phyloP scores from a whole-genome alignment of 2,888 invertebrate genomes.

The Ptychoptera albimana region DNA sequence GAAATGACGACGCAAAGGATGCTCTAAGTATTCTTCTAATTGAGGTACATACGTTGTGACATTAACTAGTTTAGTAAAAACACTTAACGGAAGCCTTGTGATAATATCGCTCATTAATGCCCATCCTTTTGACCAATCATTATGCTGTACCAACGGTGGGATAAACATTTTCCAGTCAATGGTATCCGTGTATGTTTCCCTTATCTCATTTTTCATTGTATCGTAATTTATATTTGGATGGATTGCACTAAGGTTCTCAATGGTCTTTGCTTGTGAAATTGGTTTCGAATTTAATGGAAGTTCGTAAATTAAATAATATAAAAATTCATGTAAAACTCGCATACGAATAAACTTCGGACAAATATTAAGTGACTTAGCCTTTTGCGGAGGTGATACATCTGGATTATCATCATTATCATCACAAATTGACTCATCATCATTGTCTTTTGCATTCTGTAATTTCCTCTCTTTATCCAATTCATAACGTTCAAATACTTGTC shows the following conservation, averaged over 20 bases:
- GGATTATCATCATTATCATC: too few relatives aligned
- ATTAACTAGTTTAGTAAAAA: conserved; percentile 51
- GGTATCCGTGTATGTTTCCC: conserved; percentile 33
- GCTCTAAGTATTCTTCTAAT: conserved; percentile 39
- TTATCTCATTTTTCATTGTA: conserved; percentile 31
- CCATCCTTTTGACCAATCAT: conserved; percentile 48
- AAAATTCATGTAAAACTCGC: conserved; percentile 45
- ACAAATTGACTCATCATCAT: background rate
- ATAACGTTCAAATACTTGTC: background rate
- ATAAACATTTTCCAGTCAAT: conserved; percentile 58
- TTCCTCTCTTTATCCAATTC: background rate
- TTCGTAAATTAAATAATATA: conserved; percentile 52
- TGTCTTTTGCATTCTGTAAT: background rate
- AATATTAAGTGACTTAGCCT: conserved; percentile 10
- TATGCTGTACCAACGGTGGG: conserved; percentile 43
- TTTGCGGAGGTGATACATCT: conserved; percentile 22
- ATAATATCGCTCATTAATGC: conserved; percentile 50
- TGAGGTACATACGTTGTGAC: conserved; percentile 39
- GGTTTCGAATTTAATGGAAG: conserved; percentile 27
- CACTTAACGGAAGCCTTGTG: conserved; percentile 48
- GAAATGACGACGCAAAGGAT: conserved; percentile 49
- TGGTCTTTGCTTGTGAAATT: conserved; percentile 7
- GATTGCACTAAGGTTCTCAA: conserved; percentile 19
- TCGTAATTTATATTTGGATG: conserved; percentile 24
- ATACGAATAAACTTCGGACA: conserved; percentile 47